phyloP scores from a whole-genome alignment of 2,888 invertebrate species.

The Horisme vitalbata region DNA sequence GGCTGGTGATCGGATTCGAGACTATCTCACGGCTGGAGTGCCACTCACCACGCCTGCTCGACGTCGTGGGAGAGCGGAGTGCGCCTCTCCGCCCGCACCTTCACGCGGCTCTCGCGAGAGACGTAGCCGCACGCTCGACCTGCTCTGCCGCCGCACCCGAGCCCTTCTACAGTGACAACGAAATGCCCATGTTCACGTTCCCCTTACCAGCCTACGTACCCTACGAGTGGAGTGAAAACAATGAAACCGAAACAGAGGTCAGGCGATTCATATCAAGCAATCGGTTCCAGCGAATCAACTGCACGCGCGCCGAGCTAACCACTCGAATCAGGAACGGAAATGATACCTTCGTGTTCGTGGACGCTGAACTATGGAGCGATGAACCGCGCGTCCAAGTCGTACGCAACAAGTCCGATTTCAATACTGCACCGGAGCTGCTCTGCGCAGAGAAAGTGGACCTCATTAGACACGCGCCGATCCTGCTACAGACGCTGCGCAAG shows the following conservation, averaged over 20 bases:
- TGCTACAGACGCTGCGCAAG: background rate
- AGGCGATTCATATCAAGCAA: background rate
- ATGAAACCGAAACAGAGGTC: background rate
- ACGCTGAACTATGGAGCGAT: slow-evolving; percentile 41
- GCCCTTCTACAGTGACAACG: background rate
- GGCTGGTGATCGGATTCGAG: slow-evolving; percentile 59
- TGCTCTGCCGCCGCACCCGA: too few species aligned
- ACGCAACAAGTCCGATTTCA: background rate
- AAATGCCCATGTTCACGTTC: background rate
- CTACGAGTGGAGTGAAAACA: background rate
- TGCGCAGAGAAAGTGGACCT: background rate
- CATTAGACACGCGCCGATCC: background rate
- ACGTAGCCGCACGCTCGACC: background rate
- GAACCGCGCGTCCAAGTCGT: slow-evolving; percentile 3
- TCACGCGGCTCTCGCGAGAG: background rate
- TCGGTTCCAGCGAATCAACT: background rate
- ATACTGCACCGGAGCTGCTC: background rate
- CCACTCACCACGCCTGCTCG: slow-evolving; percentile 40
- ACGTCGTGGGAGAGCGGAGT: slow-evolving; percentile 84
- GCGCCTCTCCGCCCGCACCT: slow-evolving; percentile 84
- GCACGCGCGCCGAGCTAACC: slow-evolving; percentile 2
- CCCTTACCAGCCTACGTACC: background rate
- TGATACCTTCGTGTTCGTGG: slow-evolving; percentile 41
- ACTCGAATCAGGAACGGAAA: slow-evolving; percentile 4
- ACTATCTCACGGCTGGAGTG: background rate